These are phyloP conservation scores for Epistrophe grossulariae DNA, from an alignment of 2,888 invertebrate genomes.

Conservation along the genomic window DNA sequence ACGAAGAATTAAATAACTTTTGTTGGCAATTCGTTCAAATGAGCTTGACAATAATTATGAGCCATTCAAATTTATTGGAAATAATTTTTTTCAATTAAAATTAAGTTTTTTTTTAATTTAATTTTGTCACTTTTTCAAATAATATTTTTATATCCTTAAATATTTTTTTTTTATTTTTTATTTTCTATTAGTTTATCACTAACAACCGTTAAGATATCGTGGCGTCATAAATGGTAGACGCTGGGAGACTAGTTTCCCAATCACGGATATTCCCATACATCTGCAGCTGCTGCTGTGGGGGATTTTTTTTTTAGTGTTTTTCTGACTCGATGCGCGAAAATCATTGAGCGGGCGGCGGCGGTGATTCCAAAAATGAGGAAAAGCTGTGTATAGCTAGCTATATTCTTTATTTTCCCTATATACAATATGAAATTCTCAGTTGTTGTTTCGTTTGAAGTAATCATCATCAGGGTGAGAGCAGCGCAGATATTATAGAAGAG, in stretches of 20 bases:
- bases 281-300: conserved; percentile 67
- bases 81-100: neutral
- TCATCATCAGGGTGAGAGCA: conserved; percentile 65
- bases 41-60: neutral
- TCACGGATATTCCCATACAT: conserved; percentile 78
- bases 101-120: neutral
- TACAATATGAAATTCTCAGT: conserved; percentile 20
- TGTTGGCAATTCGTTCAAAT: neutral
- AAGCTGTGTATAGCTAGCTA: conserved; percentile 55
- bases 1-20: neutral
- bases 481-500: conserved; percentile 6
- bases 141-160: conserved; percentile 43
- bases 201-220: conserved; percentile 77
- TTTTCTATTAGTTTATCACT: conserved; percentile 52
- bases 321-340: conserved; percentile 65
- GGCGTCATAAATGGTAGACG: conserved; percentile 78
- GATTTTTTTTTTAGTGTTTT: conserved; percentile 57
- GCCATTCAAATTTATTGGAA: neutral
- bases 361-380: conserved; percentile 55
- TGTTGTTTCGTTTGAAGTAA: conserved; percentile 29
- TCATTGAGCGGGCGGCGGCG: conserved; percentile 50
- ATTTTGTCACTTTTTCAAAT: conserved; percentile 1
- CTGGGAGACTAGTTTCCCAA: conserved; percentile 78
- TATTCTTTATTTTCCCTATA: conserved; percentile 34
- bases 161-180: neutral